Evolutionary conservation across 2,888 invertebrate species (phyloP).

Genomic region (Drosophila pseudotakahashii): DNA sequence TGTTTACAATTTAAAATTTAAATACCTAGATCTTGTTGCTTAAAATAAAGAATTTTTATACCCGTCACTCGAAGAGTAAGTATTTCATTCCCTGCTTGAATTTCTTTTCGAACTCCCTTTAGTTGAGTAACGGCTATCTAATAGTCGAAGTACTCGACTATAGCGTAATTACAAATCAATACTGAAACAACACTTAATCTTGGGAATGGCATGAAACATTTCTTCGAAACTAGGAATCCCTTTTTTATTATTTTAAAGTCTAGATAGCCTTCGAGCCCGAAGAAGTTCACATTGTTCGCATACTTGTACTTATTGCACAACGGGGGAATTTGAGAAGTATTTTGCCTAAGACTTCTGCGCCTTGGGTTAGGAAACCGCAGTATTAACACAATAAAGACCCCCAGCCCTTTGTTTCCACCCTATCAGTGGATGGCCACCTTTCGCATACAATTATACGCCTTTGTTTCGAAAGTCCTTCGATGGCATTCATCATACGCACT

Average conservation of each 20-base stretch:
- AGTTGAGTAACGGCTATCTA: too few species aligned
- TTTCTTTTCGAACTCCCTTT: too few species aligned
- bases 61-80: too few species aligned
- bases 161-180: too few species aligned
- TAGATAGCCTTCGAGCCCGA: background rate
- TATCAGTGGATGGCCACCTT: constrained; percentile 6
- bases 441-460: constrained; percentile 31
- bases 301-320: background rate
- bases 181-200: too few species aligned
- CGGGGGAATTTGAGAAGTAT: background rate
- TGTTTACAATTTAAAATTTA: too few species aligned
- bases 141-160: too few species aligned
- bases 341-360: background rate
- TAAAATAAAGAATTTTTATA: too few species aligned
- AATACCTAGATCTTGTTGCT: too few species aligned
- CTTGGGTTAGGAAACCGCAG: constrained; percentile 8
- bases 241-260: background rate
- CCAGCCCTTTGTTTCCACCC: background rate
- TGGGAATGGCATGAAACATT: too few species aligned
- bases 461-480: constrained; percentile 31
- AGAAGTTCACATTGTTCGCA: constrained; percentile 1
- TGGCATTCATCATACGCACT: constrained; percentile 49
- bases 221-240: too few species aligned
- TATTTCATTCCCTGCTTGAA: too few species aligned
- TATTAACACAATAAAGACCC: constrained; percentile 21